phyloP scores from a whole-genome alignment of 2,888 invertebrate genomes.

The Plagiodera versicolora region DNA sequence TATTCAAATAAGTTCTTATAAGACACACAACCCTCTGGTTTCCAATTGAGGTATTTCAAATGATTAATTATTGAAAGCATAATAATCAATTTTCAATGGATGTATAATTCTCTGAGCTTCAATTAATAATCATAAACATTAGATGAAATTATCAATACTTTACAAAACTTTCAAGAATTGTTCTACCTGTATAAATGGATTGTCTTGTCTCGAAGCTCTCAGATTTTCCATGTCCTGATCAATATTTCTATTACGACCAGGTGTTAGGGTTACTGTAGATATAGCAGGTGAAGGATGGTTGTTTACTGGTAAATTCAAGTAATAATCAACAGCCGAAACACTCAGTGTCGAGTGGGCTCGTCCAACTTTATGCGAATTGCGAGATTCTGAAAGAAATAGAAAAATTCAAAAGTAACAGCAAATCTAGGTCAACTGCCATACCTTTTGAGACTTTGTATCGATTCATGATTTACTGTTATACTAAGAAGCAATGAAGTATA shows the following conservation, averaged over 20 bases:
- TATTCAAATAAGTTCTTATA: too few species aligned
- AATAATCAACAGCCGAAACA: constrained; percentile 53
- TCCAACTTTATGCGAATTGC: constrained; percentile 41
- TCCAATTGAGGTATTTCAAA: too few species aligned
- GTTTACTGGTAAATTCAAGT: constrained; percentile 49
- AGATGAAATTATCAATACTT: too few species aligned
- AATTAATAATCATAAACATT: too few species aligned
- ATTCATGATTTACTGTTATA: constrained; percentile 16
- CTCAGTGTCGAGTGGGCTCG: constrained; percentile 52
- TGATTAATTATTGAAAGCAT: too few species aligned
- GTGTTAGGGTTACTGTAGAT: constrained; percentile 70
- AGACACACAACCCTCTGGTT: too few species aligned
- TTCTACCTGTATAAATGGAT: constrained; percentile 76
- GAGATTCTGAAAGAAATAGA: constrained; percentile 25
- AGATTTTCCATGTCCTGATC: constrained; percentile 85
- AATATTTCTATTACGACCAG: constrained; percentile 75
- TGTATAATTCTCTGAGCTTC: too few species aligned
- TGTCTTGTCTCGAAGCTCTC: constrained; percentile 78
- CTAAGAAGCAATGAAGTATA: background rate
- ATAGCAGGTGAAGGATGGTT: constrained; percentile 59
- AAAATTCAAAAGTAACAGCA: background rate
- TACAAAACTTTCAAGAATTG: too few species aligned
- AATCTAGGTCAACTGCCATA: constrained; percentile 5
- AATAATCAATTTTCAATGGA: too few species aligned
- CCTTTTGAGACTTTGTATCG: constrained; percentile 26